Evolutionary conservation across 2,888 invertebrate genomes (phyloP), one percentile per base, ranked within the genome.

Genomic region (Dimorphilus gyrociliatus): DNA sequence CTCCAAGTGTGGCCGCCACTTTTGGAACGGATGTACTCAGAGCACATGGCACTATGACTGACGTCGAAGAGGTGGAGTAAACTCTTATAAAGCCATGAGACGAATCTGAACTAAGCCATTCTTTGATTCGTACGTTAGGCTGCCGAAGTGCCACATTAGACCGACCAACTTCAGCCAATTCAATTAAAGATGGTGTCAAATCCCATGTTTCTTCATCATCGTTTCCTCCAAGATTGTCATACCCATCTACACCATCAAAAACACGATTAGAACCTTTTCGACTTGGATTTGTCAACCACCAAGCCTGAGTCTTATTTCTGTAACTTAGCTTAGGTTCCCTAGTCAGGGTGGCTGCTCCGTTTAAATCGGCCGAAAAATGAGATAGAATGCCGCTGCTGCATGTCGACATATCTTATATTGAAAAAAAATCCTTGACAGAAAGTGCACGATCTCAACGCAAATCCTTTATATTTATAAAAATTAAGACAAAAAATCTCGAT

Each of bases 21-120:
- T 54, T 52, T 29, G 53, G 52, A 3, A 55, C 55, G 3, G 55
- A 48, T 0, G 62, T 63, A 4, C 49, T 45, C n/a, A 60, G 34
- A 5, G 55, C 53, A 30, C 54, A 55, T 2, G 61, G 60, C 19
- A 59, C 47, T 16, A 62, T 39, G 23, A 49, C 45, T 0, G 62
- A 57, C 16, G 28, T 32, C 13, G 38, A 34, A 13, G 35, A 33
- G n/a, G 27, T 25, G 25, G 46, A 42, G 34, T 47, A 58, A n/a
- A 60, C 53, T 13, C 55, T 45, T 17, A 60, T 54, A 36, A 55
- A 55, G 19, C 60, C 60, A 26, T 24, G 24, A 10, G 16, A 19
- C 12, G 19, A 19, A 19, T 27, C 26, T 14, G 25, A 16, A n/a
- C 18, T 5, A n/a, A 27, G 10, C 26, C 24, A 26, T 14, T 26